These are phyloP conservation scores for Sanderia malayensis DNA, from an alignment of 30 jellyfish, hydroid and myxozoan species.

Conservation along the genomic window DNA sequence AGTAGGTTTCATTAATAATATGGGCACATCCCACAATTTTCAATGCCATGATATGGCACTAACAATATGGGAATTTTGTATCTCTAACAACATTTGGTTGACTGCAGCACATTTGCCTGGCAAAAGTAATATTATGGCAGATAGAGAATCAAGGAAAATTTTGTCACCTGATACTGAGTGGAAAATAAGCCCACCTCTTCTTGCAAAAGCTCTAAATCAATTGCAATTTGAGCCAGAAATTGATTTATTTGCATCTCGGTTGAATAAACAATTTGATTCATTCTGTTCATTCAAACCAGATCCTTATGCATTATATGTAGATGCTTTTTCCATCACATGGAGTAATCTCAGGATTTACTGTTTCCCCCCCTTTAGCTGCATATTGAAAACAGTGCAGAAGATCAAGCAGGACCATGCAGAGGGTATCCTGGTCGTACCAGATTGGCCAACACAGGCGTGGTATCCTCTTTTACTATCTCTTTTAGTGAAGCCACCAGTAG, in stretches of 20 bases:
- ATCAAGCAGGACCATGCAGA: slow-evolving; percentile 10
- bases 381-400: slow-evolving; percentile 1
- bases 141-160: not conserved
- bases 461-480: slow-evolving; percentile 9
- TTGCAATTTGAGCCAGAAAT: not conserved
- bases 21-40: not conserved
- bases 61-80: not conserved
- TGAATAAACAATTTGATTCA: not conserved
- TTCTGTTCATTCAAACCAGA: slow-evolving; percentile 1
- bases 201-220: slow-evolving; percentile 2
- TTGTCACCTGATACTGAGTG: not conserved
- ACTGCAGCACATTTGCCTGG: slow-evolving; percentile 1
- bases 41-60: slow-evolving; percentile 4
- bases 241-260: slow-evolving; percentile 17
- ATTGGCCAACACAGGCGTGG: slow-evolving; percentile 17
- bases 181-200: not conserved
- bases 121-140: not conserved
- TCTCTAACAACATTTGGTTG: slow-evolving; percentile 2
- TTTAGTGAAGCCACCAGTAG: too few species aligned
- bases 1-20: not conserved
- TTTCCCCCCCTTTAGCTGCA: slow-evolving; percentile 8
- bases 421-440: slow-evolving; percentile 9
- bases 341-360: not conserved
- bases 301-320: slow-evolving; percentile 1
- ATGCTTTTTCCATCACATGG: slow-evolving; percentile 13